phyloP scores from a whole-genome alignment of 2,797 vertebrate genomes.

The Gymnothorax javanicus region DNA sequence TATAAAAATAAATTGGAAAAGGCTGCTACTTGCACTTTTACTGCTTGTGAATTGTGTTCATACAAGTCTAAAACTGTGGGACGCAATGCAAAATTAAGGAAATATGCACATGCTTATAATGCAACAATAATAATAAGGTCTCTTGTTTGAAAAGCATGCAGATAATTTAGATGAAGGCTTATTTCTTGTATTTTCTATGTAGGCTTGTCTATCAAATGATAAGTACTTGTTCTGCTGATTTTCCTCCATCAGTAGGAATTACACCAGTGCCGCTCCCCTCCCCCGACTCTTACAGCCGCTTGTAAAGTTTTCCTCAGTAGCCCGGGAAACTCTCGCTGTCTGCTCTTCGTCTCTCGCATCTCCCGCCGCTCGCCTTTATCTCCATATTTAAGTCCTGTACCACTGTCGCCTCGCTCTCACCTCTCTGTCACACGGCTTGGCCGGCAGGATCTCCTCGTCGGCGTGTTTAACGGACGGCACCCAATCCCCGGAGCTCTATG shows the following conservation, averaged over 20 bases:
- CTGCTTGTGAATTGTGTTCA: too few relatives aligned
- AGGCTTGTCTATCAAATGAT: neutral
- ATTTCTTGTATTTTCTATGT: neutral
- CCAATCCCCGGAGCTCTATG: slow-evolving; percentile 17
- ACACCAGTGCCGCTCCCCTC: neutral
- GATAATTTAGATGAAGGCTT: neutral
- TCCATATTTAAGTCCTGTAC: neutral
- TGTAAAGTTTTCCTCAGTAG: neutral
- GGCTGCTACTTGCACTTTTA: too few relatives aligned
- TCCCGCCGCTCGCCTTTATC: neutral
- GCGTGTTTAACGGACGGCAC: neutral
- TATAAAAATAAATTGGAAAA: too few relatives aligned
- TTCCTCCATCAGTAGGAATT: neutral
- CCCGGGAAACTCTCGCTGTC: neutral
- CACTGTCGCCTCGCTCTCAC: neutral
- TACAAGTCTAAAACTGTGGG: too few relatives aligned
- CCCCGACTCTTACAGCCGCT: neutral
- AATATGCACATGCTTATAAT: too few relatives aligned
- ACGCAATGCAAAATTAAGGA: too few relatives aligned
- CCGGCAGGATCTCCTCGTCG: neutral
- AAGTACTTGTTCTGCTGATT: neutral
- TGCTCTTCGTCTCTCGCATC: neutral
- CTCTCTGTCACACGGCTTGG: neutral
- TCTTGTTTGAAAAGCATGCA: neutral
- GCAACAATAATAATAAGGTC: too few relatives aligned